phyloP scores from a whole-genome alignment of 2,888 invertebrate species.

The Heliconius charithonia region DNA sequence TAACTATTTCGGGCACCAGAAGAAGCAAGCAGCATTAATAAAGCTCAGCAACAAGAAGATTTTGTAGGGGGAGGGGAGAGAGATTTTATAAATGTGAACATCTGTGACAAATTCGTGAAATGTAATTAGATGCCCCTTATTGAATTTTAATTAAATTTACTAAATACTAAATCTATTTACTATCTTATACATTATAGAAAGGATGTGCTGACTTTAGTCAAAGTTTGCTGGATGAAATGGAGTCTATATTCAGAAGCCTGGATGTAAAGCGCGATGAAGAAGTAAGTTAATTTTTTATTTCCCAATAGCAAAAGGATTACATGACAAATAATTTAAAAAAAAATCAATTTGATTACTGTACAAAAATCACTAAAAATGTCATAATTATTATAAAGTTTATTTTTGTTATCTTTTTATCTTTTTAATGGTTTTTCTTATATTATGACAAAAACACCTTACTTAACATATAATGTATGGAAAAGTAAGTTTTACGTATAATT shows the following conservation, averaged over 20 bases:
- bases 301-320: neutral
- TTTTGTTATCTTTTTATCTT: too few relatives aligned
- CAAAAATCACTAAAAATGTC: neutral
- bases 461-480: neutral
- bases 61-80: too few relatives aligned
- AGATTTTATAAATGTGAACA: too few relatives aligned
- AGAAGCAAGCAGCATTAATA: too few relatives aligned
- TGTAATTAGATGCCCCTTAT: too few relatives aligned
- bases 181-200: conserved; percentile 55
- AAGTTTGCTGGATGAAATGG: conserved; percentile 95
- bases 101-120: too few relatives aligned
- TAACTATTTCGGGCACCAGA: too few relatives aligned
- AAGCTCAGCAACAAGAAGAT: too few relatives aligned
- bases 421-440: neutral
- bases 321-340: neutral
- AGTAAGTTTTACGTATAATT: too few relatives aligned
- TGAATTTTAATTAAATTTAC: neutral
- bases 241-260: conserved; percentile 91
- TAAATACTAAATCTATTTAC: neutral
- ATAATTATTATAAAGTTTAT: neutral
- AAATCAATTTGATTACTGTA: neutral
- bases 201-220: conserved; percentile 89
- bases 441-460: neutral
- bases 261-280: conserved; percentile 64
- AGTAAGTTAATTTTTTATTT: conserved; percentile 44